Base-by-base conservation (phyloP, 1,140 invertebrate species). In the Pantala flavescens region DNA sequence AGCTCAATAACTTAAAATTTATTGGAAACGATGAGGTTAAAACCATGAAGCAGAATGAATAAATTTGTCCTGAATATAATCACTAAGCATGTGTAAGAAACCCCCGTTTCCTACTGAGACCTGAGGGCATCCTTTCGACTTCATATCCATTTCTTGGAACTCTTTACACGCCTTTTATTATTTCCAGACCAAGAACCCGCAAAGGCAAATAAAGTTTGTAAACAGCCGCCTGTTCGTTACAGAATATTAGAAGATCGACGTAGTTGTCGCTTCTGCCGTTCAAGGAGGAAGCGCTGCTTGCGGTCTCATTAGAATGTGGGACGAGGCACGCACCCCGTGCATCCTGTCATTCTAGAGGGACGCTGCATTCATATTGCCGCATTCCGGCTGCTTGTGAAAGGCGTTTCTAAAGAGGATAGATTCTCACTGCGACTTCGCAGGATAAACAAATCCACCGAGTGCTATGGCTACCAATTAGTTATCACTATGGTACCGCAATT, bases 221-320 rank as follows among this genome's bases (percentile, higher is more conserved):
- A 63, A 63, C 49, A 63, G n/a, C 49, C 49, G 49, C 49, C 16
- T 16, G n/a, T 3, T 3, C 3, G 49, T 12, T 63, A 12, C 1
- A 63, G 49, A 63, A 63, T 12, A 63, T 63, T 21, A 19, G 49
- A 63, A 21, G n/a, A 63, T 63, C 49, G 49, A 63, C 49, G 49
- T 63, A 63, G 49, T 63, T 63, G 3, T 63, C 12, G 49, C 12
- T 3, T 16, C 49, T 21, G n/a, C 49, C 49, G 49, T 21, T 19
- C 49, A 63, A 19, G 14, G 49, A 21, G 12, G 49, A 63, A 12
- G 49, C 49, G 49, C 49, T 16, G 3, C 2, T 21, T 63, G 49
- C 49, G 49, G 49, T 63, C n/a, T 63, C 49, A 63, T 63, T 63
- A 63, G 49, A 63, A 63, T 63, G 49, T 63, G 49, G 49, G 49